Base-by-base conservation (phyloP, 2,797 vertebrate species). In the Micropoecilia bifurca region DNA sequence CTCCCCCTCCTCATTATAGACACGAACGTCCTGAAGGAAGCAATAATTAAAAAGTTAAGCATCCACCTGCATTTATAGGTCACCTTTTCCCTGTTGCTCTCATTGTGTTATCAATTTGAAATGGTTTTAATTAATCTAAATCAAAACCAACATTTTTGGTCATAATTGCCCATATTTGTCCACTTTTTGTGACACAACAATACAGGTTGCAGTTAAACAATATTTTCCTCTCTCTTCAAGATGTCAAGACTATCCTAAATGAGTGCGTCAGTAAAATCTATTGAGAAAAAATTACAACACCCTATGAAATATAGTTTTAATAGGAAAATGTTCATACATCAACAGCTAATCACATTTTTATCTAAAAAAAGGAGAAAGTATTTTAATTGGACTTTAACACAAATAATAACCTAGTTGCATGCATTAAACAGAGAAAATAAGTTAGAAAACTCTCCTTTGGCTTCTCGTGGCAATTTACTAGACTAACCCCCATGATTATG, bases 1-100 rank as follows among this genome's bases (percentile, higher is more conserved):
- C 90, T 99, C 98, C 0, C 96, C 94, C 83, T 99, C 99, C 86
- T 99, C 98, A 0, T 96, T 98, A 86, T 99, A 99, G 79, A 97
- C 95, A 78, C 95, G 93, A 0, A 90, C 93, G 73, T 99, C 98
- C 98, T 99, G 83, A 3, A 66, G n/a, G 13, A 63, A 6, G 22
- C 50, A 53, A 45, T 14, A 47, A 12, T 39, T 1, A 68, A 4
- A 1, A 72, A 3, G 3, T 20, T 10, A 41, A n/a, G 2, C 1
- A 47, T 47, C 5, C 1, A 66, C 57, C 0, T 76, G 66, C 45
- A 72, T 20, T 39, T 10, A 59, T 4, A 46, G 47, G 43, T 30
- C 6, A 61, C 46, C 30, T 73, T 3, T 28, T 1, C 6, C 10
- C 5, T 25, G 47, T 69, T 4, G 1, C 20, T 22, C 9, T 46